These are phyloP conservation scores for Conops quadrifasciatus DNA, from an alignment of 2,888 invertebrate genomes.

Conservation along the genomic window DNA sequence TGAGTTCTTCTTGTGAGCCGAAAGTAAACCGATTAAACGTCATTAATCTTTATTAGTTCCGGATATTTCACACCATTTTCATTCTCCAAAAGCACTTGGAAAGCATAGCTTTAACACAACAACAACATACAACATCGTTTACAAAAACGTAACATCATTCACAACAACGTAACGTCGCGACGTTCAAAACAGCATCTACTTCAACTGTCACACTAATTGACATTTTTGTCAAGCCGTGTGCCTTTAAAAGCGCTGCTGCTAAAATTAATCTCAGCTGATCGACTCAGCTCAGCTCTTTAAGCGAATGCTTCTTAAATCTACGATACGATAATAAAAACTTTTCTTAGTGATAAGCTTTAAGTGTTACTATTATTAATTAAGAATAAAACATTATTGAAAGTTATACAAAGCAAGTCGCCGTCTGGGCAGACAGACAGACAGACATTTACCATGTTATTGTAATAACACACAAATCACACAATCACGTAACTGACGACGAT, in stretches of 20 bases:
- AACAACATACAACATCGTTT: too few relatives aligned
- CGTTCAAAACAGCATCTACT: conserved; percentile 4
- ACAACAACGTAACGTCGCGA: too few relatives aligned
- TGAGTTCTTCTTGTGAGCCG: too few relatives aligned
- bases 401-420: too few relatives aligned
- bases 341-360: conserved; percentile 1
- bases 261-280: not conserved
- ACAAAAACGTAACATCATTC: too few relatives aligned
- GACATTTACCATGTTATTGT: not conserved
- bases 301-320: not conserved
- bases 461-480: conserved; percentile 31
- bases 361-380: conserved; percentile 12
- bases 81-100: not conserved
- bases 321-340: too few relatives aligned
- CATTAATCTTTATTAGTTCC: conserved; percentile 22
- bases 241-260: not conserved
- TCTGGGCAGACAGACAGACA: not conserved
- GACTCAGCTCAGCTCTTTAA: not conserved
- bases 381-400: not conserved
- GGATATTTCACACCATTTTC: not conserved
- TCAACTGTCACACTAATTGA: conserved; percentile 28
- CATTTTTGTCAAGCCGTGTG: conserved; percentile 20
- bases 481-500: not conserved
- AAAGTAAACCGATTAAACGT: not conserved
- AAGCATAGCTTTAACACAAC: not conserved